phyloP scores from a whole-genome alignment of 2,888 invertebrate species.

The Philhelius pedissequus region DNA sequence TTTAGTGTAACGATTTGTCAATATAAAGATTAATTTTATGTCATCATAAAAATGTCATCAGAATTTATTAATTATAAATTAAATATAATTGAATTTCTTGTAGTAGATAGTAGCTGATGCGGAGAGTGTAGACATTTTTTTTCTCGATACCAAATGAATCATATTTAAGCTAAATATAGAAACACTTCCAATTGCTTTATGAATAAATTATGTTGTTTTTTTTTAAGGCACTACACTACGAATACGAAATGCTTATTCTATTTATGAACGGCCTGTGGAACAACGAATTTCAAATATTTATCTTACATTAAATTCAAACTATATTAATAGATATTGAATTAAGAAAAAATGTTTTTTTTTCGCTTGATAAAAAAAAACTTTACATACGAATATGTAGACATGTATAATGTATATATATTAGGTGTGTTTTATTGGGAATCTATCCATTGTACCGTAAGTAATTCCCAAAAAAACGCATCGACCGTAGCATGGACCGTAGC shows the following conservation, averaged over 20 bases:
- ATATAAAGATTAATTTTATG: neutral
- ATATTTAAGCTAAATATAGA: slow-evolving; percentile 39
- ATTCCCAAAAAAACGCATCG: too few relatives aligned
- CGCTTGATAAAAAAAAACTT: too few relatives aligned
- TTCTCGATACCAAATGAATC: slow-evolving; percentile 36
- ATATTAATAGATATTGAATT: too few relatives aligned
- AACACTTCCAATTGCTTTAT: slow-evolving; percentile 3
- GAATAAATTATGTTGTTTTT: slow-evolving; percentile 23
- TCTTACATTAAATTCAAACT: too few relatives aligned
- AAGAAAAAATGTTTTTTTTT: too few relatives aligned
- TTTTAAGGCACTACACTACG: too few relatives aligned
- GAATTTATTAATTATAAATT: neutral
- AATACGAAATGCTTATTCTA: neutral
- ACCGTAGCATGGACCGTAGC: too few relatives aligned
- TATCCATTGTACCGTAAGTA: too few relatives aligned
- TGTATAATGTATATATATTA: too few relatives aligned
- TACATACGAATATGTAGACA: too few relatives aligned
- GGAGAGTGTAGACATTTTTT: neutral
- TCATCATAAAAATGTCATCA: too few relatives aligned
- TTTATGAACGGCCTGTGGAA: neutral
- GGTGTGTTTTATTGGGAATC: too few relatives aligned
- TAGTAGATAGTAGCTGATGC: neutral
- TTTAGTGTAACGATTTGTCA: neutral
- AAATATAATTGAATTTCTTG: neutral
- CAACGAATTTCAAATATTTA: neutral